Evolutionary conservation across 35 echinoderm and acorn worm species (phyloP).

Genomic region (Lytechinus pictus): DNA sequence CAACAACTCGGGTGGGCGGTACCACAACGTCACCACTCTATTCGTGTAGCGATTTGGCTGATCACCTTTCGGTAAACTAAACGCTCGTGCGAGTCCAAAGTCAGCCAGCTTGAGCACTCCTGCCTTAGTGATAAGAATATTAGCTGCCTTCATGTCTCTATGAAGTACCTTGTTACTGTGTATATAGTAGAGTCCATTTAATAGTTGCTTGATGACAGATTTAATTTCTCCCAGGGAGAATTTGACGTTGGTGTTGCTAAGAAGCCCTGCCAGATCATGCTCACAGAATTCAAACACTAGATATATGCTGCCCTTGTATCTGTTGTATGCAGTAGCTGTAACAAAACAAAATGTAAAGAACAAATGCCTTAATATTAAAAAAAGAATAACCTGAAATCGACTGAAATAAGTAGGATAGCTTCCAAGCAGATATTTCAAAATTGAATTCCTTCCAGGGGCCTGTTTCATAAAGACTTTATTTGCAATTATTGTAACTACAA

Average conservation of each 20-base stretch:
- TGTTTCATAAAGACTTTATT: too few species aligned
- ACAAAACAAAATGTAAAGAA: too few species aligned
- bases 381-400: too few species aligned
- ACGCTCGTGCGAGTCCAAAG: constrained; percentile 93
- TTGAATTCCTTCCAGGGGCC: too few species aligned
- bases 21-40: constrained; percentile 95
- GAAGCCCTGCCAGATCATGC: constrained; percentile 94
- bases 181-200: constrained; percentile 90
- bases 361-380: too few species aligned
- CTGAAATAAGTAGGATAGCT: too few species aligned
- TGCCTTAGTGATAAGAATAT: constrained; percentile 93
- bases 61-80: constrained; percentile 82
- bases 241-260: constrained; percentile 89
- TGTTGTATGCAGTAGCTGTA: constrained; percentile 84
- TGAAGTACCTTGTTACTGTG: constrained; percentile 89
- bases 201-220: constrained; percentile 80
- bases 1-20: constrained; percentile 94
- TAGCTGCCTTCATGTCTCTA: constrained; percentile 97
- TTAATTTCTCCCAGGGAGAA: constrained; percentile 97
- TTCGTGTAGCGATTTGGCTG: constrained; percentile 83
- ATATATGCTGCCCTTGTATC: constrained; percentile 92
- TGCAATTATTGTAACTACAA: too few species aligned
- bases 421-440: too few species aligned
- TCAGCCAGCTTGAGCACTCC: constrained; percentile 85
- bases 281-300: constrained; percentile 99